These are phyloP conservation scores for Aporrectodea caliginosa DNA, from an alignment of 1,140 invertebrate species.

Conservation along the genomic window DNA sequence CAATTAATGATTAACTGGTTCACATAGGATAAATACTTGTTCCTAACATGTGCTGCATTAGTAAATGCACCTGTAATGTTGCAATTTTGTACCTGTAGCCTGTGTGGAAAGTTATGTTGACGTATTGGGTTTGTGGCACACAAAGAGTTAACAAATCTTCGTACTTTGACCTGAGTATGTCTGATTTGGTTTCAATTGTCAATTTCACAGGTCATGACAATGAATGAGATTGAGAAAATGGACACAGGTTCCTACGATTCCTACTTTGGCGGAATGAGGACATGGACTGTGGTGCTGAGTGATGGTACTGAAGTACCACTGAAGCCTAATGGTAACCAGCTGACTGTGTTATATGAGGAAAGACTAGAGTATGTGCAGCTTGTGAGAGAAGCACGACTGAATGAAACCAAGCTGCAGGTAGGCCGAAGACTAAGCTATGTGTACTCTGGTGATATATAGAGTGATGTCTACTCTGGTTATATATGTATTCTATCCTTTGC, in stretches of 20 bases:
- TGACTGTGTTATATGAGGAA: conserved; percentile 41
- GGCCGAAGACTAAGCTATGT: too few relatives aligned
- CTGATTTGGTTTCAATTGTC: too few relatives aligned
- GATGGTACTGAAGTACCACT: conserved; percentile 45
- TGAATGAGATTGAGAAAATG: conserved; percentile 40
- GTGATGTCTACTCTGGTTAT: too few relatives aligned
- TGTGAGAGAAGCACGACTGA: conserved; percentile 47
- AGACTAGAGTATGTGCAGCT: conserved; percentile 45
- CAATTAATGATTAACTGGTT: too few relatives aligned
- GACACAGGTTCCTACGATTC: conserved; percentile 43
- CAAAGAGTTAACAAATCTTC: neutral
- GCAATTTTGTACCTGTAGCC: too few relatives aligned
- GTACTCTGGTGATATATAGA: too few relatives aligned
- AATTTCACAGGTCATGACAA: conserved; percentile 33
- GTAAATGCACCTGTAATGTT: too few relatives aligned
- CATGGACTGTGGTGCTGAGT: conserved; percentile 49
- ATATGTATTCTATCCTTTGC: too few relatives aligned
- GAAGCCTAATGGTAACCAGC: conserved; percentile 40
- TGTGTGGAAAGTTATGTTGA: too few relatives aligned
- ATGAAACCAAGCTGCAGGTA: conserved; percentile 51
- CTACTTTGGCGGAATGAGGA: conserved; percentile 38
- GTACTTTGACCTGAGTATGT: conserved; percentile 1
- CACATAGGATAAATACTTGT: too few relatives aligned
- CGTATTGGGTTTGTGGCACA: neutral
- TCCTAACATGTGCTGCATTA: too few relatives aligned